Evolutionary conservation across 2,888 invertebrate species (phyloP).

Genomic region (Atethmia centrago): DNA sequence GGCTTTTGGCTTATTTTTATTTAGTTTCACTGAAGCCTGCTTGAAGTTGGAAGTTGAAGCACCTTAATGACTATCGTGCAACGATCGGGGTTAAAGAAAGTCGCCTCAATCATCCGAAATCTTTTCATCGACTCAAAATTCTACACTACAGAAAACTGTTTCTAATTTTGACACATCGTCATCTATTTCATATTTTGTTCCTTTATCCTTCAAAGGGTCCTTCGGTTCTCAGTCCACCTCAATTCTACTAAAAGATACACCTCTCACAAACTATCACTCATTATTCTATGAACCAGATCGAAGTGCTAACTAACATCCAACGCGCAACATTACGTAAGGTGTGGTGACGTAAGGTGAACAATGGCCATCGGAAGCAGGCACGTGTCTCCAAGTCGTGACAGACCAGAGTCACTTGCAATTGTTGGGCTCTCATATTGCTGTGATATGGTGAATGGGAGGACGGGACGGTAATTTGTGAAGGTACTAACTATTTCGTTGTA

Average conservation of each 20-base stretch:
- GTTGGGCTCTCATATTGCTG: slow-evolving; percentile 50
- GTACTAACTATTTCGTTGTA: neutral
- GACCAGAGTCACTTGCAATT: slow-evolving; percentile 60
- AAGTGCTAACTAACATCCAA: slow-evolving; percentile 30
- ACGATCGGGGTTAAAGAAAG: slow-evolving; percentile 17
- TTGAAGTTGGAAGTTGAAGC: slow-evolving; percentile 44
- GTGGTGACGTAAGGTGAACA: slow-evolving; percentile 63
- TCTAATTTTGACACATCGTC: neutral
- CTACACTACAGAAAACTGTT: neutral
- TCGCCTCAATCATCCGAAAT: slow-evolving; percentile 1
- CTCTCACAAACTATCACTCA: slow-evolving; percentile 12
- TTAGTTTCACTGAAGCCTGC: slow-evolving; percentile 49
- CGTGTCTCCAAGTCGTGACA: slow-evolving; percentile 67
- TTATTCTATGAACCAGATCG: slow-evolving; percentile 22
- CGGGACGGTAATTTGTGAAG: neutral
- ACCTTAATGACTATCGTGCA: slow-evolving; percentile 39
- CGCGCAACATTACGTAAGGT: slow-evolving; percentile 54
- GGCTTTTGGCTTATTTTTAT: slow-evolving; percentile 59
- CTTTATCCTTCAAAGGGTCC: neutral
- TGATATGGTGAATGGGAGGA: slow-evolving; percentile 26
- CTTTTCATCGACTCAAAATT: neutral
- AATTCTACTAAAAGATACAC: neutral
- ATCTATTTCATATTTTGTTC: neutral
- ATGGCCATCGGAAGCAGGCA: slow-evolving; percentile 66
- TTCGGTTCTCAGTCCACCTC: neutral